phyloP scores from a whole-genome alignment of 2,888 invertebrate genomes.

The Scaeva pyrastri region DNA sequence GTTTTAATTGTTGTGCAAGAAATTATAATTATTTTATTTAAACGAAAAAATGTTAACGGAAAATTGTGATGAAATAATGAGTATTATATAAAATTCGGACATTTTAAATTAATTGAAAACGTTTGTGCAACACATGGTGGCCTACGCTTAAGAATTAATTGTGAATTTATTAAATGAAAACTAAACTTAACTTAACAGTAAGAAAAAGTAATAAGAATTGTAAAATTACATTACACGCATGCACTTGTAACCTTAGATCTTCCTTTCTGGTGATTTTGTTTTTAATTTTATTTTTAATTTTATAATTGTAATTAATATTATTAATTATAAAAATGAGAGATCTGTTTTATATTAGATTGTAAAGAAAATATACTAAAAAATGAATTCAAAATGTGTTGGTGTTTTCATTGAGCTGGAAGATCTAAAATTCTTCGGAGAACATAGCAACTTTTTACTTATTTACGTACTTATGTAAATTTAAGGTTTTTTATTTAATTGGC shows the following conservation, averaged over 20 bases:
- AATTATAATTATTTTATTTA: slow-evolving; percentile 66
- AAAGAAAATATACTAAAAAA: slow-evolving; percentile 72
- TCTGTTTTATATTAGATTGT: slow-evolving; percentile 74
- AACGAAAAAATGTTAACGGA: slow-evolving; percentile 67
- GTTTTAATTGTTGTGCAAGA: slow-evolving; percentile 66
- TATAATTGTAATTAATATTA: slow-evolving; percentile 71
- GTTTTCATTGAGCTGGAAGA: not conserved
- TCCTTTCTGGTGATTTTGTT: slow-evolving; percentile 76
- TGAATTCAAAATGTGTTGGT: slow-evolving; percentile 44
- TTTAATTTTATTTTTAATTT: slow-evolving; percentile 74
- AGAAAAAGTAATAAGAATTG: slow-evolving; percentile 45
- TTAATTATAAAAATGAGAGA: slow-evolving; percentile 64
- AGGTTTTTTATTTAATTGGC: too few relatives aligned
- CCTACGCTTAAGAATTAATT: slow-evolving; percentile 74
- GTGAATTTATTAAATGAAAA: slow-evolving; percentile 60
- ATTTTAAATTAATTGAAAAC: slow-evolving; percentile 65
- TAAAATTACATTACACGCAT: slow-evolving; percentile 67
- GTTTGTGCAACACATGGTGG: slow-evolving; percentile 76
- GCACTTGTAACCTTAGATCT: slow-evolving; percentile 76
- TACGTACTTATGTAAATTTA: too few relatives aligned
- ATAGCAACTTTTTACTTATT: too few relatives aligned
- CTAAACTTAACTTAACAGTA: slow-evolving; percentile 14
- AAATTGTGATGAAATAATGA: slow-evolving; percentile 76
- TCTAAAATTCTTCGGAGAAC: too few relatives aligned
- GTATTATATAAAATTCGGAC: slow-evolving; percentile 73